Evolutionary conservation across 2,113 vertebrate genomes (phyloP).

Genomic region (Malurus cyaneus): DNA sequence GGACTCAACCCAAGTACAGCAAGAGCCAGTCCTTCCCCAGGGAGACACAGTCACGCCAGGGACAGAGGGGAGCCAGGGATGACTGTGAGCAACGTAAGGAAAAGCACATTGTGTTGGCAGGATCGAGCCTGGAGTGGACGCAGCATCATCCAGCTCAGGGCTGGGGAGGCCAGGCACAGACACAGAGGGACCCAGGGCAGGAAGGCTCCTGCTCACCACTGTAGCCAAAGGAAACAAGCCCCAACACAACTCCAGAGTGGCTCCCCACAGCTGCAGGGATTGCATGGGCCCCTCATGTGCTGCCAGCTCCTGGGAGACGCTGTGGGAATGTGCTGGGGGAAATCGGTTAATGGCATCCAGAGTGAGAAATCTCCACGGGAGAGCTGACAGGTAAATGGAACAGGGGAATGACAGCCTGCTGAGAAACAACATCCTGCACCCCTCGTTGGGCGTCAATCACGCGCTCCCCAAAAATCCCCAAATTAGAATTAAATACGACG

Average conservation of each 20-base stretch:
- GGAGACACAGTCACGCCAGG: fast-evolving
- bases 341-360: background rate
- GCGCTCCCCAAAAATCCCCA: background rate
- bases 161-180: background rate
- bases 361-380: background rate
- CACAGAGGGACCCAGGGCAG: background rate
- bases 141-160: background rate
- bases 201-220: background rate
- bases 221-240: background rate
- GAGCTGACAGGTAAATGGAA: background rate
- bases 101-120: background rate
- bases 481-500: background rate
- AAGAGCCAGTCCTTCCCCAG: background rate
- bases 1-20: no score
- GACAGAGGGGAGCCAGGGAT: background rate
- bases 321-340: background rate
- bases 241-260: background rate
- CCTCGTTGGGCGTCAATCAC: background rate
- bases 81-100: fast-evolving
- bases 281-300: fast-evolving
- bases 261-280: fast-evolving
- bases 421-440: slow-evolving; percentile 6
- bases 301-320: fast-evolving
- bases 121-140: fast-evolving
- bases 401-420: background rate